These are phyloP conservation scores for Sceliomorpha sp. DNA, from an alignment of 2,888 invertebrate species.

Conservation along the genomic window DNA sequence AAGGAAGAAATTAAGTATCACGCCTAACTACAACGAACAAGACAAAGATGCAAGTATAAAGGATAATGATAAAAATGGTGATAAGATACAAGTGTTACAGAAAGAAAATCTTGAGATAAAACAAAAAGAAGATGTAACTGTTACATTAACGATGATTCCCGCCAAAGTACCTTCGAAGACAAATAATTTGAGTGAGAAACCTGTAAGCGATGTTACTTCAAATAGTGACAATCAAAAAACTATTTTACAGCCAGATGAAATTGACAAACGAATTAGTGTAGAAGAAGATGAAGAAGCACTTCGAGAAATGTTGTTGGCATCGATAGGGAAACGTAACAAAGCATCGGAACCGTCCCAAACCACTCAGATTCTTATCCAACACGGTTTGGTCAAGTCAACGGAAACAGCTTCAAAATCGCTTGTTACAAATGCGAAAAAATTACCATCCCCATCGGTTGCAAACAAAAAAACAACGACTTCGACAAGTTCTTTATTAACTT, in stretches of 20 bases:
- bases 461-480: no score
- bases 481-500: no score
- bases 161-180: background rate
- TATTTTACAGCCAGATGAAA: conserved; percentile 27
- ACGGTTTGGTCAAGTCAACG: conserved; percentile 7
- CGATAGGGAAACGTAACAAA: conserved; percentile 68
- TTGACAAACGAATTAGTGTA: conserved; percentile 65
- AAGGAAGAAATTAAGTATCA: no score
- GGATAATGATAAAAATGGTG: no score
- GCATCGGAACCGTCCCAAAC: conserved; percentile 2
- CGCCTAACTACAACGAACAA: no score
- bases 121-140: no score
- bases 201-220: background rate
- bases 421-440: no score
- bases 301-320: conserved; percentile 71
- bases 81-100: no score
- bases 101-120: no score
- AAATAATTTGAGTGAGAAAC: conserved; percentile 8
- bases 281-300: conserved; percentile 77
- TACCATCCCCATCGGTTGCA: no score
- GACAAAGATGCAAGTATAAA: no score
- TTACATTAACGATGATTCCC: no score
- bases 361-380: background rate
- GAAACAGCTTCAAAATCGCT: background rate
- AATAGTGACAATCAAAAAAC: background rate